phyloP scores from a whole-genome alignment of 1,140 invertebrate species.

The Magallana ariakensis region DNA sequence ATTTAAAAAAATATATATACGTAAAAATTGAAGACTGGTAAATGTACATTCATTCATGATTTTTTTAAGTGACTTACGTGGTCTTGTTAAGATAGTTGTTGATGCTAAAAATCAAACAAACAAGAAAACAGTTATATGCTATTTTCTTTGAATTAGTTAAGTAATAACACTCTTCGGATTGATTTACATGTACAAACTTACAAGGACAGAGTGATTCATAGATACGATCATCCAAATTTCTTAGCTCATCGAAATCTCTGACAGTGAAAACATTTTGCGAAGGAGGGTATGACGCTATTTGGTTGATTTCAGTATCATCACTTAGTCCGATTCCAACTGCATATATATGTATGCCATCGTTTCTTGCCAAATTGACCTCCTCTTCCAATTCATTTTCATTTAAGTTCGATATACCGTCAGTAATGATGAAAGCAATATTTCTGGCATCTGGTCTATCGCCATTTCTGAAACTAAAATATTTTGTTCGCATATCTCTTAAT shows the following conservation, averaged over 20 bases:
- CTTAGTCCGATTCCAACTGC: conserved; percentile 64
- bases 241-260: conserved; percentile 51
- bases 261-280: conserved; percentile 46
- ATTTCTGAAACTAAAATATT: conserved; percentile 44
- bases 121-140: no score
- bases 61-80: neutral
- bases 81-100: neutral
- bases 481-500: conserved; percentile 45
- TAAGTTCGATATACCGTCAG: conserved; percentile 70
- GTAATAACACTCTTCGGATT: no score
- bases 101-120: neutral
- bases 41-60: no score
- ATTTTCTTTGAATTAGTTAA: neutral
- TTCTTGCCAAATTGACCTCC: conserved; percentile 56
- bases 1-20: no score
- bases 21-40: no score
- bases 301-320: conserved; percentile 58
- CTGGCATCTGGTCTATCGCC: conserved; percentile 48
- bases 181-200: neutral
- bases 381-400: conserved; percentile 56
- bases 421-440: conserved; percentile 62
- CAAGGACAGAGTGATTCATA: conserved; percentile 52
- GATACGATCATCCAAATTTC: conserved; percentile 47
- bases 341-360: conserved; percentile 64
- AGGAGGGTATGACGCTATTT: conserved; percentile 56